Evolutionary conservation across 1,140 invertebrate species (phyloP).

Genomic region (Nilaparvata lugens): DNA sequence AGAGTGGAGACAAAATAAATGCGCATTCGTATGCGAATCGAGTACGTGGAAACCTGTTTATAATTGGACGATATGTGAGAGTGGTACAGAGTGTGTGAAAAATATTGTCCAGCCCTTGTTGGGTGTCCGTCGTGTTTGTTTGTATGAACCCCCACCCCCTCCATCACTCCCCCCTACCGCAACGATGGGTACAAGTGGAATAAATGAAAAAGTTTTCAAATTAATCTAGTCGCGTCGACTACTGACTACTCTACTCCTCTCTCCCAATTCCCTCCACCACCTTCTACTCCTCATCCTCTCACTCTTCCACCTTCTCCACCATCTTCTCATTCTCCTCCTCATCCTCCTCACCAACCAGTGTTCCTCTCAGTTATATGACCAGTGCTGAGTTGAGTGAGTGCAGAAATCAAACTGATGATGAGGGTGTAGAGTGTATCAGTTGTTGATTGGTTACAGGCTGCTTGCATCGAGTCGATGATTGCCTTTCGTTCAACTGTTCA

Average conservation of each 20-base stretch:
- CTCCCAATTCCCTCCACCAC: too few species aligned
- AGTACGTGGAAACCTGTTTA: slow-evolving; percentile 7
- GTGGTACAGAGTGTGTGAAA: too few species aligned
- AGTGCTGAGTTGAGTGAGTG: slow-evolving; percentile 4
- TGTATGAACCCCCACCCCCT: too few species aligned
- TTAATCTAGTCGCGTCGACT: slow-evolving; percentile 8
- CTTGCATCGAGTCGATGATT: slow-evolving; percentile 6
- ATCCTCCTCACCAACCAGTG: too few species aligned
- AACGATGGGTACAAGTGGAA: background rate
- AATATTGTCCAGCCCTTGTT: too few species aligned
- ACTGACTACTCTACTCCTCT: too few species aligned
- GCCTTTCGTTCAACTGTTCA: background rate
- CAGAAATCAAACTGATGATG: slow-evolving; percentile 16
- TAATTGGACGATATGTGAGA: slow-evolving; percentile 4
- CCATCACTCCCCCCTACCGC: too few species aligned
- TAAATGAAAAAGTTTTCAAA: slow-evolving; percentile 10
- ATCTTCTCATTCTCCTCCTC: too few species aligned
- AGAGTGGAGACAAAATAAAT: slow-evolving; percentile 5
- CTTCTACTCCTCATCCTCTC: too few species aligned
- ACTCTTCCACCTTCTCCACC: too few species aligned
- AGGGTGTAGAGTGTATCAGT: background rate
- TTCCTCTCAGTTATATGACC: background rate
- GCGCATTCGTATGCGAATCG: slow-evolving; percentile 11
- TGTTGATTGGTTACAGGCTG: background rate
- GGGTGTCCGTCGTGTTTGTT: too few species aligned